Evolutionary conservation across 2,888 invertebrate genomes (phyloP).

Genomic region (Altica lythri): DNA sequence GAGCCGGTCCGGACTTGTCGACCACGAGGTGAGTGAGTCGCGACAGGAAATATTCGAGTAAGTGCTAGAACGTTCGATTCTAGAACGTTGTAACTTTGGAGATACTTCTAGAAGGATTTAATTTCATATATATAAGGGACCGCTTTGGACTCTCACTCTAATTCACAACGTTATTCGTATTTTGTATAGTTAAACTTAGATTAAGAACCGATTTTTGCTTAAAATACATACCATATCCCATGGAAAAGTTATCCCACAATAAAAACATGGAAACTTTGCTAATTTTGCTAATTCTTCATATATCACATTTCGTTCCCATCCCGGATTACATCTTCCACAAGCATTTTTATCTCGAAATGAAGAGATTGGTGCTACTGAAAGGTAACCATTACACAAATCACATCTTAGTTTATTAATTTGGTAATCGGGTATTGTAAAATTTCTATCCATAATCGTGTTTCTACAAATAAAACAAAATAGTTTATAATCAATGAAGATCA

Average conservation of each 20-base stretch:
- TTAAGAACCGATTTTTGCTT: too few relatives aligned
- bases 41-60: too few relatives aligned
- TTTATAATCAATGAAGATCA: too few relatives aligned
- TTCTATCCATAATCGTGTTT: background rate
- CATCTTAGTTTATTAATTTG: conserved; percentile 19
- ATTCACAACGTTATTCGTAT: too few relatives aligned
- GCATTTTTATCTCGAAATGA: conserved; percentile 28
- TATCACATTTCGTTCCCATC: conserved; percentile 31
- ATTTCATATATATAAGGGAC: too few relatives aligned
- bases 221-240: conserved; percentile 27
- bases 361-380: conserved; percentile 32
- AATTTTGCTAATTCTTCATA: conserved; percentile 37
- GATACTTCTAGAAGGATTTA: too few relatives aligned
- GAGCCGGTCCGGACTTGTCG: too few relatives aligned
- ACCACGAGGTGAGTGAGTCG: too few relatives aligned
- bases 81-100: too few relatives aligned
- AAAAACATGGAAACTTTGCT: conserved; percentile 37
- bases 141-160: too few relatives aligned
- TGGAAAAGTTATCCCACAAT: conserved; percentile 24
- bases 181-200: too few relatives aligned
- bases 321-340: conserved; percentile 34
- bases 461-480: background rate
- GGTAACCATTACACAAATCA: conserved; percentile 32
- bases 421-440: conserved; percentile 9
- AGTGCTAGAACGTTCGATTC: too few relatives aligned